Percentiles rank a stretch among this genome's conserved stretches.
These are phyloP conservation scores for Pristionchus exspectatus DNA, from an alignment of 2,888 invertebrate species.

Conservation along the genomic window DNA sequence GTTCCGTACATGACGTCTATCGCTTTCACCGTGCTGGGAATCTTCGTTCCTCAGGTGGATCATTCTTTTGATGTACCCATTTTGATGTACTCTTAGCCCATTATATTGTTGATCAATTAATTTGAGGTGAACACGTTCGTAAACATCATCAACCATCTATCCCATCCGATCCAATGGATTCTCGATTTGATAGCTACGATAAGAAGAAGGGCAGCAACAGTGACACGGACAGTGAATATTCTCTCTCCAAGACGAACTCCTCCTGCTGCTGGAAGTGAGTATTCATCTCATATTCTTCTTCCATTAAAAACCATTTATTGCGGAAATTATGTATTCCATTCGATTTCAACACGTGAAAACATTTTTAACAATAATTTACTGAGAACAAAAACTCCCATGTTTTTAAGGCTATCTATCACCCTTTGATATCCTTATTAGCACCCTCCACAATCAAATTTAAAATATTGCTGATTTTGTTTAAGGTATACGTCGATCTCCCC, in stretches of 20 bases:
- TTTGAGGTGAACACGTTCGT: conserved; percentile 50
- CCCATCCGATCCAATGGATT: conserved; percentile 48
- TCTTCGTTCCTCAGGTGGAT: conserved; percentile 50
- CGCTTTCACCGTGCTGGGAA: conserved; percentile 42
- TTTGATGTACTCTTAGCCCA: neutral
- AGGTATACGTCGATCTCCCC: conserved; percentile 52
- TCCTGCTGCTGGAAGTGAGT: conserved; percentile 19
- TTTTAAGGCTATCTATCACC: too few species aligned
- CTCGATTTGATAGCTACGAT: conserved; percentile 48
- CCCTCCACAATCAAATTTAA: neutral
- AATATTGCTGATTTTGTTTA: neutral
- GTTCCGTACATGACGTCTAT: conserved; percentile 45
- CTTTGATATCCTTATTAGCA: too few species aligned
- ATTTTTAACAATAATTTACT: too few species aligned
- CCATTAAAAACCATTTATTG: neutral
- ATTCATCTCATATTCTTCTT: neutral
- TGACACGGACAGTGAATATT: neutral
- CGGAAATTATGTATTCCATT: too few species aligned
- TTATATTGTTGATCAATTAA: neutral
- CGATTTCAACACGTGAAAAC: too few species aligned
- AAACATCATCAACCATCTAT: conserved; percentile 46
- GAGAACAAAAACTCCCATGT: too few species aligned
- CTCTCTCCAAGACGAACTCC: conserved; percentile 37
- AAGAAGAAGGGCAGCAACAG: conserved; percentile 14
- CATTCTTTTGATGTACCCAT: neutral